A percentile compares a stretch with the other conserved stretches of the same genome.
These are phyloP conservation scores for Merluccius polli DNA, from an alignment of 2,797 vertebrate species.

Conservation along the genomic window DNA sequence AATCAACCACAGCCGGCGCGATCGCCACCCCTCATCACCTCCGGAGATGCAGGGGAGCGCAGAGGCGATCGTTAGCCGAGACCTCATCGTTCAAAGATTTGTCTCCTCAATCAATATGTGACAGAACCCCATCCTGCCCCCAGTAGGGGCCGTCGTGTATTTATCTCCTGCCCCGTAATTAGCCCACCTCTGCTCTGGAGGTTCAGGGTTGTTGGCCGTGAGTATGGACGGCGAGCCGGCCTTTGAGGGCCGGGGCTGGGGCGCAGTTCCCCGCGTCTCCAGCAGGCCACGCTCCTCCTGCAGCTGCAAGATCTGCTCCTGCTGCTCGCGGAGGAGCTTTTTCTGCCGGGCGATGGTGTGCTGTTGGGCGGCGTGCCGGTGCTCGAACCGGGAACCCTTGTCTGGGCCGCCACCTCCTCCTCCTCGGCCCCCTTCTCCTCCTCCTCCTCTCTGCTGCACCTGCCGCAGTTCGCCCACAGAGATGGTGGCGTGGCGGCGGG, in stretches of 20 bases:
- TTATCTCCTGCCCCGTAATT: not conserved
- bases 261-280: slow-evolving; percentile 48
- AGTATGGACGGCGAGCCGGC: slow-evolving; percentile 11
- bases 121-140: not conserved
- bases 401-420: slow-evolving; percentile 18
- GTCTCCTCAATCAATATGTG: not conserved
- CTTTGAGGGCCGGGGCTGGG: slow-evolving; percentile 21
- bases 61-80: not conserved
- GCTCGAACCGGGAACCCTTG: slow-evolving; percentile 61
- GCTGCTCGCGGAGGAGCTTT: slow-evolving; percentile 82
- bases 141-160: not conserved
- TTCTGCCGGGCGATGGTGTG: slow-evolving; percentile 81
- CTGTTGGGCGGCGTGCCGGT: slow-evolving; percentile 74
- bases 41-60: no score
- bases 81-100: not conserved
- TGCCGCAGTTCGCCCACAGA: slow-evolving; percentile 52
- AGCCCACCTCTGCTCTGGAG: slow-evolving; percentile 42
- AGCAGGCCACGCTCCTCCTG: slow-evolving; percentile 73
- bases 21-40: no score
- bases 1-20: no score
- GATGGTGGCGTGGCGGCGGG: slow-evolving; percentile 52
- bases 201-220: slow-evolving; percentile 17
- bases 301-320: slow-evolving; percentile 77
- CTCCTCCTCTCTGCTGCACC: slow-evolving; percentile 30
- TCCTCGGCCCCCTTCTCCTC: not conserved